These are phyloP conservation scores for Allygus modestus DNA, from an alignment of 2,888 invertebrate genomes.

Conservation along the genomic window DNA sequence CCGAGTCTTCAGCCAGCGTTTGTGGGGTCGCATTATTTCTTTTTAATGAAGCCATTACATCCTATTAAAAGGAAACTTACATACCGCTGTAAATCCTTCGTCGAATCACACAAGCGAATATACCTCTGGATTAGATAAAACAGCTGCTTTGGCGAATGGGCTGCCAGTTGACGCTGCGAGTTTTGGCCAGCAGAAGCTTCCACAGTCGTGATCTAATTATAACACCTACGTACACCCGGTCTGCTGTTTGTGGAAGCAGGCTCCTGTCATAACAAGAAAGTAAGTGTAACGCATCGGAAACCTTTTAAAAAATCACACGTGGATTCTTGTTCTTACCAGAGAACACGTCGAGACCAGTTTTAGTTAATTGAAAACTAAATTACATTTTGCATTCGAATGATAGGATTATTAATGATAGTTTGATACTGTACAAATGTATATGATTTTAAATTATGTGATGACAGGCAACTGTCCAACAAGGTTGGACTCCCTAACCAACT, in stretches of 20 bases:
- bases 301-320: conserved; percentile 15
- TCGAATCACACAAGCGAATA: not conserved
- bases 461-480: no score
- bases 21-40: conserved; percentile 38
- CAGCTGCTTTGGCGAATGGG: not conserved
- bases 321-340: no score
- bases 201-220: not conserved
- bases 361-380: no score
- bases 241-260: not conserved
- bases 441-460: no score
- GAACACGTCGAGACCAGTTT: no score
- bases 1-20: not conserved
- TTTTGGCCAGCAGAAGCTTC: not conserved
- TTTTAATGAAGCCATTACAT: conserved; percentile 28
- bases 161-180: not conserved
- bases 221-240: not conserved
- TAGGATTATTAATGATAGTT: no score
- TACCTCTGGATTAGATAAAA: not conserved
- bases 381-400: no score
- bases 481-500: no score
- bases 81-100: not conserved
- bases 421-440: no score
- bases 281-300: conserved; percentile 11
- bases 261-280: not conserved
- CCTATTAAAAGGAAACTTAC: conserved; percentile 13